Percentiles rank a stretch among this genome's conserved stretches.
phyloP scores from a whole-genome alignment of 2,113 vertebrate genomes.

The Prionailurus bengalensis region DNA sequence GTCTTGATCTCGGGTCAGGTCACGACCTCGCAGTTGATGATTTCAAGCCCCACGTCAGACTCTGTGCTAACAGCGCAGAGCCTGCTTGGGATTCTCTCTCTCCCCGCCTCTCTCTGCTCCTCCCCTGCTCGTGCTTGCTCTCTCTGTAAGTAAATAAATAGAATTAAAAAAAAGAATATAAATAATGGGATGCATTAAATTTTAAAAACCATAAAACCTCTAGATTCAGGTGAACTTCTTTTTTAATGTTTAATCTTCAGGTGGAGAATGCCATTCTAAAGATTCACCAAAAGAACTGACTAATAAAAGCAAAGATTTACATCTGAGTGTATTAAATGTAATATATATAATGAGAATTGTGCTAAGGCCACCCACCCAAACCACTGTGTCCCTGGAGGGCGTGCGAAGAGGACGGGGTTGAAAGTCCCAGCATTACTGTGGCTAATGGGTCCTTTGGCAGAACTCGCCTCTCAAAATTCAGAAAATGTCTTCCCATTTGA shows the following conservation, averaged over 20 bases:
- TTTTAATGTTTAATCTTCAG: background rate
- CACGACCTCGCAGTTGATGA: too few species aligned
- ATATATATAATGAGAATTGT: background rate
- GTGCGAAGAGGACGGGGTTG: too few species aligned
- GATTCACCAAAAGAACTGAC: background rate
- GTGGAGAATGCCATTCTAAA: background rate
- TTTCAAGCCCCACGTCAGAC: too few species aligned
- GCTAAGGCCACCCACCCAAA: background rate
- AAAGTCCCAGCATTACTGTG: background rate
- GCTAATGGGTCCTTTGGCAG: background rate
- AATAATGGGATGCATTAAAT: background rate
- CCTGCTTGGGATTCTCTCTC: too few species aligned
- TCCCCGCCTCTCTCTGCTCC: too few species aligned
- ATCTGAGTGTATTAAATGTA: background rate
- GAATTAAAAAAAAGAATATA: too few species aligned
- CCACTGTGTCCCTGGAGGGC: background rate
- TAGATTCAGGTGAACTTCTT: background rate
- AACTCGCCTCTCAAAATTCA: background rate
- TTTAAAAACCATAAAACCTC: slow-evolving; percentile 2
- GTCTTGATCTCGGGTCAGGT: too few species aligned
- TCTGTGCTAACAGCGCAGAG: too few species aligned
- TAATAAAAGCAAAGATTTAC: slow-evolving; percentile 21
- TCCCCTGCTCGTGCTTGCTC: too few species aligned
- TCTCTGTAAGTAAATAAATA: too few species aligned
- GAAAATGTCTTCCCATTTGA: background rate